These are phyloP conservation scores for Spheniscus humboldti DNA, from an alignment of 2,797 vertebrate species.

Conservation along the genomic window DNA sequence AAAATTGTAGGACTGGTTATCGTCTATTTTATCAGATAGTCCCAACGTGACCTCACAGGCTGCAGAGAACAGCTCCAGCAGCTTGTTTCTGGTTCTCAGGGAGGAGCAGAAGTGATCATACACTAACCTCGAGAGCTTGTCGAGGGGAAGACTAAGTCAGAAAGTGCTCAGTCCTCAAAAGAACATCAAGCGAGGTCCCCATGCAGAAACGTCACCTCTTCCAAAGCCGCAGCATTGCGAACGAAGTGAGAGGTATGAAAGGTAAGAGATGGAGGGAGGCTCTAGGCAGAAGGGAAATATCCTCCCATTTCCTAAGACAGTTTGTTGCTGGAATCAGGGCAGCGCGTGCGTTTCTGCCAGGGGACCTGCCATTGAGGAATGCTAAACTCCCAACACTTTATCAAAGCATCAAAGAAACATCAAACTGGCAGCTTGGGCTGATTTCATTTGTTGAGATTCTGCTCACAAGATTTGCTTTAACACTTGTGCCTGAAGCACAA, in stretches of 20 bases:
- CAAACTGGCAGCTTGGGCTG: not conserved
- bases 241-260: not conserved
- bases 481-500: not conserved
- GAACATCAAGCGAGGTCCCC: not conserved
- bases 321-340: not conserved
- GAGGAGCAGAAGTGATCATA: not conserved
- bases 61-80: not conserved
- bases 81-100: not conserved
- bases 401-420: not conserved
- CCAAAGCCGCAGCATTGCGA: not conserved
- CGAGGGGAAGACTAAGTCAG: not conserved
- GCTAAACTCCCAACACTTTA: not conserved
- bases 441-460: not conserved
- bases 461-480: not conserved
- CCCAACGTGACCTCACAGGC: not conserved
- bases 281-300: not conserved
- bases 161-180: not conserved
- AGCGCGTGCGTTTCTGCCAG: not conserved
- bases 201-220: not conserved
- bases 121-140: not conserved
- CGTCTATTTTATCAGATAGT: not conserved
- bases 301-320: not conserved
- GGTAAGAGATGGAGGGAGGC: not conserved
- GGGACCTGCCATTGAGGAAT: not conserved
- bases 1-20: not conserved